A percentile compares a stretch with the other conserved stretches of the same genome.
Conservation (phyloP, 2,888 invertebrate genomes). For the Mythimna vitellina region DNA sequence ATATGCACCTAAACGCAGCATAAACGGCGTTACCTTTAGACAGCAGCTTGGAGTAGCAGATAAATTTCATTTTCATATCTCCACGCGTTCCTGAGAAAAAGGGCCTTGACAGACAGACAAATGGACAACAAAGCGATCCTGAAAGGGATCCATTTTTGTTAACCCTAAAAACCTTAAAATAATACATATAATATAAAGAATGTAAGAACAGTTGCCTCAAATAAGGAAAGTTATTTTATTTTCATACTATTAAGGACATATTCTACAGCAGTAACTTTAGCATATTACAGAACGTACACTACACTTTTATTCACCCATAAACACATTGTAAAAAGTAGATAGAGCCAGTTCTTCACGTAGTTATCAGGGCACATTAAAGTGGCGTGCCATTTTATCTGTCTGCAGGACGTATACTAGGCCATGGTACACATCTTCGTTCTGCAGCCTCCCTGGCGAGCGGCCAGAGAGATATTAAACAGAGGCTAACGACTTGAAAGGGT, state of each 20-base stretch:
- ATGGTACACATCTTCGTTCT: conserved; percentile 24
- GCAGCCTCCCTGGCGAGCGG: conserved; percentile 42
- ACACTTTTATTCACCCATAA: background rate
- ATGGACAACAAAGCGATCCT: too few relatives aligned
- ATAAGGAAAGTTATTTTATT: background rate
- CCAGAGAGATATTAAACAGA: conserved; percentile 56
- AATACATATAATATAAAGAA: too few relatives aligned
- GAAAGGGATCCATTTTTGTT: too few relatives aligned
- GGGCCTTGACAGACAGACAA: too few relatives aligned
- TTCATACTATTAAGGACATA: too few relatives aligned
- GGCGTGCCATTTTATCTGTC: conserved; percentile 46
- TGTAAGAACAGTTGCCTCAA: too few relatives aligned
- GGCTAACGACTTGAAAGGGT: conserved; percentile 61
- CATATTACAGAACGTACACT: background rate
- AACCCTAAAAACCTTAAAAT: too few relatives aligned
- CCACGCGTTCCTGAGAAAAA: too few relatives aligned
- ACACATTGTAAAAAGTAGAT: conserved; percentile 21
- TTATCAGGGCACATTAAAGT: conserved; percentile 48
- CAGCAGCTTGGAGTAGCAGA: too few relatives aligned
- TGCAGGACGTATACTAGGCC: conserved; percentile 17
- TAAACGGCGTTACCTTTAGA: too few relatives aligned
- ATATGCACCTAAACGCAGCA: too few relatives aligned
- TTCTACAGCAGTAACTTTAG: background rate
- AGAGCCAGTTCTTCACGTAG: conserved; percentile 27
- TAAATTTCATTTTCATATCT: too few relatives aligned